Evolutionary conservation across 2,888 invertebrate species (phyloP), one percentile per base, ranked within the genome.

Genomic region (Coenonympha arcania): DNA sequence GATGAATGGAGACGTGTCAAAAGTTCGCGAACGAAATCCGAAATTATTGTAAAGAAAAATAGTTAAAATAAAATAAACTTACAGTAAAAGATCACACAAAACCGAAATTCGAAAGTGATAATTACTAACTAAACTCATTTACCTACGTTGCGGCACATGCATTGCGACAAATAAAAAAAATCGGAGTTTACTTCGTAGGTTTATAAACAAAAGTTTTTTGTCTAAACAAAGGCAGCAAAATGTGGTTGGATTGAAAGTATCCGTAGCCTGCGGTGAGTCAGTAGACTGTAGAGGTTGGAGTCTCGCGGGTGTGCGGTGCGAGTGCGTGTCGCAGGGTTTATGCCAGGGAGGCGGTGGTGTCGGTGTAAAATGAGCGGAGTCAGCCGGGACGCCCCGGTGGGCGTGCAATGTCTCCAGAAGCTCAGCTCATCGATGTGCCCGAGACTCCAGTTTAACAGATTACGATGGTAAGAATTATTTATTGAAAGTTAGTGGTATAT

Each of bases 371-470:
- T 90, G 91, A 88, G 83, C 58, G 86, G 86, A 13, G 79, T 81
- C 19, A 82, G 79, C 48, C 81, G 79, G 57, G 90, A 90, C 52
- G 85, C 91, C 41, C 93, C 93, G 9, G 69, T 89, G 54, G 93
- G 93, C n/a, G 75, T 92, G 6, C 82, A 85, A 60, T 66, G 84
- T 22, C 63, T 92, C 42, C 90, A 91, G 63, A 87, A 75, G 58
- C 61, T 85, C 15, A 85, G 76, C 9, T 77, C 79, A 4, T 85
- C 73, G 61, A 88, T 88, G 46, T 92, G 90, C 62, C 90, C 90
- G 3, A 81, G 90, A 13, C 68, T 89, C 4, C 88, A 88, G 59
- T 82, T 90, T 54, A 91, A 92, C 69, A 87, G 91, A 64, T 87
- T 91, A 62, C 69, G 88, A 64, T 90, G 91, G 93, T 92, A 73